phyloP scores from a whole-genome alignment of 2,888 invertebrate species.

The Trissolcus brochymenae region DNA sequence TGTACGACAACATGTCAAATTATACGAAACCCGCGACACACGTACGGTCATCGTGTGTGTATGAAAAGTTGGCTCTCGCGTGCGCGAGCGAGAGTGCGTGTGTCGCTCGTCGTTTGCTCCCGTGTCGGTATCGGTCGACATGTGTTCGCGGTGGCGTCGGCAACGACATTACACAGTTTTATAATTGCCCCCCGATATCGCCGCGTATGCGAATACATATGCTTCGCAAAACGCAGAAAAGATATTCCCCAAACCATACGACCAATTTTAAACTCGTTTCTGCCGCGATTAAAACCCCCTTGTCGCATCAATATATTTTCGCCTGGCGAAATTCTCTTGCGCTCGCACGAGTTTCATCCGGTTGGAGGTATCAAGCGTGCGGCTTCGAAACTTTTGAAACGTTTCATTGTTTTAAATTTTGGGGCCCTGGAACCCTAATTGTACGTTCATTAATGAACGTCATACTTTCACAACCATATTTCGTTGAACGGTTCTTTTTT shows the following conservation, averaged over 20 bases:
- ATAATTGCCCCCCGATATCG: constrained; percentile 65
- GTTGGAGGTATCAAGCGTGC: too few relatives aligned
- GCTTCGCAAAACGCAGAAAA: constrained; percentile 48
- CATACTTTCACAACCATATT: too few relatives aligned
- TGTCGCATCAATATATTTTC: background rate
- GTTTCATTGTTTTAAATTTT: too few relatives aligned
- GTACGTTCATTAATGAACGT: too few relatives aligned
- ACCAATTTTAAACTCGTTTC: constrained; percentile 46
- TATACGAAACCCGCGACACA: constrained; percentile 73
- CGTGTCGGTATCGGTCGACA: constrained; percentile 63
- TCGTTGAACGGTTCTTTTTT: too few relatives aligned
- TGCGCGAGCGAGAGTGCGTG: constrained; percentile 63
- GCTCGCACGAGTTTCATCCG: background rate
- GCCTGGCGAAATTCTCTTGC: constrained; percentile 10
- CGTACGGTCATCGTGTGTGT: constrained; percentile 57
- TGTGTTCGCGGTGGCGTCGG: constrained; percentile 65
- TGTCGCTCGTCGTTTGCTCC: constrained; percentile 58
- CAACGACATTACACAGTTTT: constrained; percentile 65
- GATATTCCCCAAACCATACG: constrained; percentile 42
- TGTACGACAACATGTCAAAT: constrained; percentile 77
- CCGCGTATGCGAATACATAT: constrained; percentile 47
- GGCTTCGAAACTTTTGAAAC: too few relatives aligned
- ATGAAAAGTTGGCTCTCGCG: constrained; percentile 58
- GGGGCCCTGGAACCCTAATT: too few relatives aligned
- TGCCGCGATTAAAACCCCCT: constrained; percentile 8